Conservation (phyloP, 2,113 vertebrate genomes). For the Tichodroma muraria region DNA sequence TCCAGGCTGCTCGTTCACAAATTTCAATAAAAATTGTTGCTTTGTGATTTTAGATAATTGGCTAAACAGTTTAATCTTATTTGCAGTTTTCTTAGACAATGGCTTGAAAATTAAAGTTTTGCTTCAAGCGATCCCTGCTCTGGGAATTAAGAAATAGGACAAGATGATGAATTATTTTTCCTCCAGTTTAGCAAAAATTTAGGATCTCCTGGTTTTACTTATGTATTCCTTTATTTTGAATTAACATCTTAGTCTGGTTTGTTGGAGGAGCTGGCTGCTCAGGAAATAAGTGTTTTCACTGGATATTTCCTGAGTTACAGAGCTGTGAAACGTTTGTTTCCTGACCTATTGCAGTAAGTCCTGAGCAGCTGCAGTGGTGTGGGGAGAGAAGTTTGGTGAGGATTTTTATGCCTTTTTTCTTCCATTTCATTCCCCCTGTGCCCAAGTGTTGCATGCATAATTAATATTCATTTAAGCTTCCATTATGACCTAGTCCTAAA, state of each 20-base stretch:
- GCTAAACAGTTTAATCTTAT: neutral
- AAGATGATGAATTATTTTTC: rapidly evolving
- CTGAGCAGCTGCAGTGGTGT: neutral
- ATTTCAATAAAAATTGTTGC: neutral
- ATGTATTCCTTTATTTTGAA: neutral
- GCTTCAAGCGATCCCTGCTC: neutral
- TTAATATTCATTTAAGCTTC: neutral
- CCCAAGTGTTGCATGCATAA: neutral
- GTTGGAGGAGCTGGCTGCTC: neutral
- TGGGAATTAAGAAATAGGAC: neutral
- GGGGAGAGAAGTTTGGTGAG: neutral
- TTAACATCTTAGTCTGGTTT: neutral
- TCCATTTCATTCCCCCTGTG: rapidly evolving
- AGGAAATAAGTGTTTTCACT: neutral
- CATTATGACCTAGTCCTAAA: neutral
- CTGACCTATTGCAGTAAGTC: neutral
- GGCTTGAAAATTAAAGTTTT: neutral
- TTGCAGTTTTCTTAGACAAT: slow-evolving; percentile 20
- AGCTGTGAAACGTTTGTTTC: neutral
- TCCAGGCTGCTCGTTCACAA: rapidly evolving
- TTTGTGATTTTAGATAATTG: slow-evolving; percentile 49
- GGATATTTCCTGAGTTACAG: neutral
- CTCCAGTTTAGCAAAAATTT: neutral
- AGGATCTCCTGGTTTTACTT: neutral
- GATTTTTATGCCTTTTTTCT: neutral